Conservation (phyloP, 2,113 vertebrate species). For the Tor tambroides region DNA sequence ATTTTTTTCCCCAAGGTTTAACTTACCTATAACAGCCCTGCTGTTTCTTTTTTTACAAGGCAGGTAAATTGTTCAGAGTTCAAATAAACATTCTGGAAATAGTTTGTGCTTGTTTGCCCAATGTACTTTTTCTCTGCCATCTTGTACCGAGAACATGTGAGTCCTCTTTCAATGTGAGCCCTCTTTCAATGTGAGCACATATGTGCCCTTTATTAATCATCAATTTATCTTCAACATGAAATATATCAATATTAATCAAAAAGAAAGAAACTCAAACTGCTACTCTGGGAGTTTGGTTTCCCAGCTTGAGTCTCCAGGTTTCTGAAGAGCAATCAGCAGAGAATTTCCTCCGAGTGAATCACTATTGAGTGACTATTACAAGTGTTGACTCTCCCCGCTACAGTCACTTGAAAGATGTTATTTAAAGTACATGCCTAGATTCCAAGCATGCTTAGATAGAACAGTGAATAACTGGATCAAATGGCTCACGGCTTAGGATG, state of each 20-base stretch:
- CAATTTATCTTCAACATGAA: neutral
- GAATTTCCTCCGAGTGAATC: conserved; percentile 30
- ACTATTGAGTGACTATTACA: conserved; percentile 41
- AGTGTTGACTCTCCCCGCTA: conserved; percentile 24
- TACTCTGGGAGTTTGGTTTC: neutral
- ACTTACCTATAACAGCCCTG: too few relatives aligned
- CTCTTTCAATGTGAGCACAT: neutral
- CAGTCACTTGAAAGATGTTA: conserved; percentile 45
- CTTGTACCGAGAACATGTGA: neutral
- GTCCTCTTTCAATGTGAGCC: neutral
- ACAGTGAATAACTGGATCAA: conserved; percentile 36
- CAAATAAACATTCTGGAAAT: neutral
- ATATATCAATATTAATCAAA: neutral
- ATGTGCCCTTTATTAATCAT: neutral
- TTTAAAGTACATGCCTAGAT: conserved; percentile 43
- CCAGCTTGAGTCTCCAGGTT: neutral
- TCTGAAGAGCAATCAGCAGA: conserved; percentile 20
- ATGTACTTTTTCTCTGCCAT: too few relatives aligned
- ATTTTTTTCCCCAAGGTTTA: too few relatives aligned
- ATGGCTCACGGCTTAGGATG: conserved; percentile 17
- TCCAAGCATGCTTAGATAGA: conserved; percentile 45
- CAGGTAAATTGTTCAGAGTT: neutral
- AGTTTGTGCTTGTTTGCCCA: too few relatives aligned
- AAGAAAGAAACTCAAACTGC: neutral
- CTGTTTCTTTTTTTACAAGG: too few relatives aligned